Base-by-base conservation (phyloP, 2,888 invertebrate genomes). In the Amblyjoppa proteus region DNA sequence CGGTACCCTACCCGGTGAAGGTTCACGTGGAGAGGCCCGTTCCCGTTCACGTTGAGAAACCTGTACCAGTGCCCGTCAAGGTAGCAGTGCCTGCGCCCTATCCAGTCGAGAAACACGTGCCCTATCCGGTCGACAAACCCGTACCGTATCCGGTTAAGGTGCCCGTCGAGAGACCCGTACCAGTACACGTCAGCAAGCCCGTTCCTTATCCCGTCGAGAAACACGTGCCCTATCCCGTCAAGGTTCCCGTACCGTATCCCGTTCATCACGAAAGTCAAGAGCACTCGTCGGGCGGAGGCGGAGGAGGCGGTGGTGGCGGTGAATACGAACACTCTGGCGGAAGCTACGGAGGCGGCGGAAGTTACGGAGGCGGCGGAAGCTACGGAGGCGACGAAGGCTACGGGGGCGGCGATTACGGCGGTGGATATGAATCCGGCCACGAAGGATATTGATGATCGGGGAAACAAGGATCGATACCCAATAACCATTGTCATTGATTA, bases 1-100 rank as follows among this genome's bases (percentile, higher is more conserved):
- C 86, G 0, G 90, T 91, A 3, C 93, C 92, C 0, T 92, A 92
- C 34, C 93, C 93, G 0, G 93, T 92, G 13, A 93, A 93, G 87
- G 93, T 93, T 3, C 92, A 91, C 58, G 93, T 94, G 0, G 93
- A 97, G 68, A 95, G 96, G 91, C 97, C 96, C 61, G 95, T 97
- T 5, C 97, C 97, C 7, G 96, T 97, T 20, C 96, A 96, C 86
- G 97, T 97, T 2, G 97, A 97, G 86, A 97, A 97, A 92, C 97
- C 96, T 56, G 97, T 97, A 88, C 97, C 97, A 41, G 96, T 96
- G 89, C 95, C 95, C 71, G 97, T 97, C 6, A 97, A 97, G 81
- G 90, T 92, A 56, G 92, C 88, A 0, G 91, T 92, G 31, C 93
- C 94, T 0, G 93, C 91, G 9, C 92, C 91, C 3, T 92, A 91